These are phyloP conservation scores for Prosopocoilus inquinatus DNA, from an alignment of 2,888 invertebrate genomes.

Conservation along the genomic window DNA sequence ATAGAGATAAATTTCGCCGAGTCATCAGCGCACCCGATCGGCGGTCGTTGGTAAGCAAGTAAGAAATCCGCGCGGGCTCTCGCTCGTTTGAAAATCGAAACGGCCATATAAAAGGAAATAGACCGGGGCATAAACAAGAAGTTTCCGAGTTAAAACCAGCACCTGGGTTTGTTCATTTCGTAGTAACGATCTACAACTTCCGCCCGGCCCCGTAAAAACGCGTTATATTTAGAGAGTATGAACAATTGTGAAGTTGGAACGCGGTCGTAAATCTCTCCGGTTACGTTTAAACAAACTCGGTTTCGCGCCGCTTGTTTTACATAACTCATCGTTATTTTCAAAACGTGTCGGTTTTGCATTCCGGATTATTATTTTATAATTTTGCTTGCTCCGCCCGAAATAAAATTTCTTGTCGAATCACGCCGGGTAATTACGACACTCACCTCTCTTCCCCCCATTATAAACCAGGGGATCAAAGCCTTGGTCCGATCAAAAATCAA, in stretches of 20 bases:
- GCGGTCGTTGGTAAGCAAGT: too few species aligned
- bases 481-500: too few species aligned
- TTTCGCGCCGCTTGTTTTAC: constrained; percentile 13
- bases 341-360: constrained; percentile 7
- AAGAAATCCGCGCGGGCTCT: too few species aligned
- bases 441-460: too few species aligned
- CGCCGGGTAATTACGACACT: too few species aligned
- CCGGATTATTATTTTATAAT: not conserved
- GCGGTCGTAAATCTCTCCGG: constrained; percentile 33
- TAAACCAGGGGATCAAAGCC: too few species aligned
- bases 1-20: too few species aligned
- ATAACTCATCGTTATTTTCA: constrained; percentile 16
- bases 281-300: constrained; percentile 30
- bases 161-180: constrained; percentile 37
- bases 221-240: constrained; percentile 38
- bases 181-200: constrained; percentile 35
- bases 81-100: too few species aligned
- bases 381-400: too few species aligned
- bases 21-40: too few species aligned
- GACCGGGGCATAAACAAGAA: constrained; percentile 23
- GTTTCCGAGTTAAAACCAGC: constrained; percentile 31
- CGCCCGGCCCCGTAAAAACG: constrained; percentile 33
- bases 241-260: constrained; percentile 35
- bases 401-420: too few species aligned
- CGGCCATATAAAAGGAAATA: too few species aligned